These are phyloP conservation scores for Gibbula magus DNA, from an alignment of 2,888 invertebrate genomes.

Conservation along the genomic window DNA sequence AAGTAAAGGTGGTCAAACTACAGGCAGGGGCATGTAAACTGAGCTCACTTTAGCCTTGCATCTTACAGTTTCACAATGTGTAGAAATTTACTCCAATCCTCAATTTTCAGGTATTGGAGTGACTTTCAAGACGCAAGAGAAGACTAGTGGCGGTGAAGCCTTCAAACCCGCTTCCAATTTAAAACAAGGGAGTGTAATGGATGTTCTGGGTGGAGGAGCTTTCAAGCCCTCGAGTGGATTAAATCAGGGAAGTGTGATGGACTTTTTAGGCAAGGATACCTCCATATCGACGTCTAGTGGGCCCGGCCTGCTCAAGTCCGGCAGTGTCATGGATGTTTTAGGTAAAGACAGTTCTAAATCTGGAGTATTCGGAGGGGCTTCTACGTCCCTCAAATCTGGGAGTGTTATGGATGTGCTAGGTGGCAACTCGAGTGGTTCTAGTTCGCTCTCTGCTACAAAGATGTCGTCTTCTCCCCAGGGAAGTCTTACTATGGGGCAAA, in stretches of 20 bases:
- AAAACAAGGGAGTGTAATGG: constrained; percentile 70
- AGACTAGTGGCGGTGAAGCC: not conserved
- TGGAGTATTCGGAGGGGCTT: not conserved
- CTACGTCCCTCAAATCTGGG: constrained; percentile 44
- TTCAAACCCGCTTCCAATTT: constrained; percentile 53
- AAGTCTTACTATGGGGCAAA: constrained; percentile 42
- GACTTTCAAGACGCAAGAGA: not conserved
- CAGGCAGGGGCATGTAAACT: too few relatives aligned
- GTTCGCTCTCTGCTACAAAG: constrained; percentile 36
- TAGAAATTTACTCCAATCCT: not conserved
- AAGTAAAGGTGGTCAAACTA: too few relatives aligned
- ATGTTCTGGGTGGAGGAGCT: constrained; percentile 54
- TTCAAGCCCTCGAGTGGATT: constrained; percentile 38
- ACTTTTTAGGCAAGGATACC: constrained; percentile 41
- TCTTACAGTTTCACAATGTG: not conserved
- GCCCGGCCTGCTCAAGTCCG: constrained; percentile 59
- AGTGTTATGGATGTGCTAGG: constrained; percentile 64
- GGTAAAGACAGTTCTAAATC: constrained; percentile 38
- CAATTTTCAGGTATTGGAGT: constrained; percentile 29
- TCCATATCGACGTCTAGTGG: constrained; percentile 32
- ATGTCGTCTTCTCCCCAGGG: constrained; percentile 64
- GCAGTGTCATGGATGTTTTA: constrained; percentile 70
- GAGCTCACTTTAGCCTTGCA: too few relatives aligned
- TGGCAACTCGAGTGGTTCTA: not conserved
- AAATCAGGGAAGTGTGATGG: constrained; percentile 55